A percentile compares a stretch with the other conserved stretches of the same genome.
Evolutionary conservation across 2,113 vertebrate species (phyloP).

Genomic region (Neotragus moschatus): DNA sequence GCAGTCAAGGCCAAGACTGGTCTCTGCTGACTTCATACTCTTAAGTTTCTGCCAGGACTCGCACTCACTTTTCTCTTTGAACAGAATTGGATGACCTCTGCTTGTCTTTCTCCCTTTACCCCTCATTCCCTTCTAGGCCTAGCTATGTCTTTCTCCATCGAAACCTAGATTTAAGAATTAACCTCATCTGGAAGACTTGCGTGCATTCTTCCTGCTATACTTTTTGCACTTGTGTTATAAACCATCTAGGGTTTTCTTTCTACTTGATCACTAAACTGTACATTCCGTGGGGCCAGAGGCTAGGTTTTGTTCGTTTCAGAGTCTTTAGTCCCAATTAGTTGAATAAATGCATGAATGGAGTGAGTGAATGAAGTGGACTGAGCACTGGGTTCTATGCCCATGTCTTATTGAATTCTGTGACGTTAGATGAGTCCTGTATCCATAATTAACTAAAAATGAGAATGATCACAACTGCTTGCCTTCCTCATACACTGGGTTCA

Average conservation of each 20-base stretch:
- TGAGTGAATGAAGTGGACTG: neutral
- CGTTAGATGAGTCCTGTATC: neutral
- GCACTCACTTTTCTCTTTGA: neutral
- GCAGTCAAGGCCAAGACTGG: neutral
- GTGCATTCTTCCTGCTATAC: neutral
- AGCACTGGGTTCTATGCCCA: neutral
- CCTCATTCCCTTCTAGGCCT: neutral
- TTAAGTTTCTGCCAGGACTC: neutral
- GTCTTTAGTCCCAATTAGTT: neutral
- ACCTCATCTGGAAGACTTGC: neutral
- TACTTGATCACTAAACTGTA: neutral
- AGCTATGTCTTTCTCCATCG: neutral
- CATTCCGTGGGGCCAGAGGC: neutral
- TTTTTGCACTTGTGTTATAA: neutral
- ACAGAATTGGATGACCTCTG: conserved; percentile 2
- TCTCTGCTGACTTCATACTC: neutral
- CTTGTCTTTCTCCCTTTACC: neutral
- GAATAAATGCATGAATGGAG: neutral
- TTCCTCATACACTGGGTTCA: neutral
- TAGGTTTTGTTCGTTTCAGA: neutral
- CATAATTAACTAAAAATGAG: neutral
- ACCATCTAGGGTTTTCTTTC: neutral
- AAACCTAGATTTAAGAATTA: neutral
- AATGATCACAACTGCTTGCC: neutral
- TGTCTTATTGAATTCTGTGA: neutral